Conservation (phyloP, 2,113 vertebrate genomes). For the Platichthys flesus region DNA sequence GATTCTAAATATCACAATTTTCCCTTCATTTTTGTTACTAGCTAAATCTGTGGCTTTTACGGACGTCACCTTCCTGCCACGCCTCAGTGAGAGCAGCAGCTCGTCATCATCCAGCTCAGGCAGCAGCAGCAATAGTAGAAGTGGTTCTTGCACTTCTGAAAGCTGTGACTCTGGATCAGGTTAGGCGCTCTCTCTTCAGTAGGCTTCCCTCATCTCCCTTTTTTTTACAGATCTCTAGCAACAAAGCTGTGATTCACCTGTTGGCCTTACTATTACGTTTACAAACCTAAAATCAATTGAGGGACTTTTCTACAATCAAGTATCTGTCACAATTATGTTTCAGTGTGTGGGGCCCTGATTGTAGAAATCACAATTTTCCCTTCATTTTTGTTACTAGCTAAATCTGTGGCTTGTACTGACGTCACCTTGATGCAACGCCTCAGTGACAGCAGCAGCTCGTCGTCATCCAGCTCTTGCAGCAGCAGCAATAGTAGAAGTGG, state of each 20-base stretch:
- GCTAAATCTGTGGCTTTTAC: no score
- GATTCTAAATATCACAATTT: no score
- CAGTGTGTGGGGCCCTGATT: background rate
- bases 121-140: conserved; percentile 74
- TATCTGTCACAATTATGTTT: background rate
- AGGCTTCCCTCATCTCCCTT: background rate
- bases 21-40: no score
- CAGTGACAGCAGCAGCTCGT: conserved; percentile 63
- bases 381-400: no score
- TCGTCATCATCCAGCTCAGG: conserved; percentile 68
- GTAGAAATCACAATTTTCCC: no score
- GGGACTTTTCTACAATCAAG: no score
- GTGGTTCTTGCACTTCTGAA: conserved; percentile 82
- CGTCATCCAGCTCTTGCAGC: conserved; percentile 68
- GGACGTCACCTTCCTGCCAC: no score
- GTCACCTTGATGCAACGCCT: no score
- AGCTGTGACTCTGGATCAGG: conserved; percentile 89
- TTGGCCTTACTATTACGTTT: background rate
- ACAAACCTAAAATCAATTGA: no score
- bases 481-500: conserved; percentile 66
- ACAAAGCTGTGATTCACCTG: background rate
- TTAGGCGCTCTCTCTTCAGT: conserved; percentile 76
- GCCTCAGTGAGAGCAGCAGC: conserved; percentile 50
- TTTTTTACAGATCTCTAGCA: background rate
- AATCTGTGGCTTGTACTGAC: no score